A percentile compares a stretch with the other conserved stretches of the same genome.
phyloP scores from a whole-genome alignment of 2,888 invertebrate species.

The Philaethria dido region DNA sequence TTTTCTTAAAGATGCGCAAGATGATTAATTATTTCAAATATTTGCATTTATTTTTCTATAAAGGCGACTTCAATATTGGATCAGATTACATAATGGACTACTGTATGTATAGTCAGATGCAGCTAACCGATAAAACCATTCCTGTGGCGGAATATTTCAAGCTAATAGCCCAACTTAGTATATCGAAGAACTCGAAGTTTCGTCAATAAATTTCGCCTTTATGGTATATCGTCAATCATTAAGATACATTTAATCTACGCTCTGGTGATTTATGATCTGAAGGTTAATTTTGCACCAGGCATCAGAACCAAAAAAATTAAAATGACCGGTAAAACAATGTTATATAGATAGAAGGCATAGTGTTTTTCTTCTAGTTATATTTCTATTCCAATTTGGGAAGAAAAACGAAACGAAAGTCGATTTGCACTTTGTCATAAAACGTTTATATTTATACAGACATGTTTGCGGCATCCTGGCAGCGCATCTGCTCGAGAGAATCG shows the following conservation, averaged over 20 bases:
- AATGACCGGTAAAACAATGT: background rate
- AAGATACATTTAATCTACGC: background rate
- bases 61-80: constrained; percentile 13
- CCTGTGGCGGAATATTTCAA: constrained; percentile 26
- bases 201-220: background rate
- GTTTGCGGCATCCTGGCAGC: constrained; percentile 97
- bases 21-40: background rate
- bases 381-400: background rate
- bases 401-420: no score
- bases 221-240: background rate
- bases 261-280: background rate
- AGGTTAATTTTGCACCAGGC: no score
- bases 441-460: constrained; percentile 84
- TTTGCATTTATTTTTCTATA: background rate
- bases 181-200: background rate
- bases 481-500: constrained; percentile 96
- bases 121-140: constrained; percentile 31
- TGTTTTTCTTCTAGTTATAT: background rate
- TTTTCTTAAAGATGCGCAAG: background rate
- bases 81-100: constrained; percentile 27
- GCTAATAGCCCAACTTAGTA: constrained; percentile 1
- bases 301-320: no score
- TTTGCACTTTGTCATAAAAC: background rate
- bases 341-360: background rate
- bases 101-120: constrained; percentile 11